Evolutionary conservation across 92 coral and sea anemone species (phyloP).

Genomic region (Umimayanthus chanpuru): DNA sequence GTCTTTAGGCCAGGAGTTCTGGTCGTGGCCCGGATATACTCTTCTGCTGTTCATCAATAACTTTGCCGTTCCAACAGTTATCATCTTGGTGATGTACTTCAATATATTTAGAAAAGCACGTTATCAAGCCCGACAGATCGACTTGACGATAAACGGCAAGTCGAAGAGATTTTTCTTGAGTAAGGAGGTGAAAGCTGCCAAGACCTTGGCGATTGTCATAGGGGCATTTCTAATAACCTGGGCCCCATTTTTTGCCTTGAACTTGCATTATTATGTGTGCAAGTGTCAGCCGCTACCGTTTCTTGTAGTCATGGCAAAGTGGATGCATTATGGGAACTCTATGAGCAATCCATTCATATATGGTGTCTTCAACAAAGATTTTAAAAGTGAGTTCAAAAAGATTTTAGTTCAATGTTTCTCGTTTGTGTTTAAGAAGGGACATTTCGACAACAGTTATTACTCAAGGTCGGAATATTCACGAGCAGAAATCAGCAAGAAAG

Average conservation of each 20-base stretch:
- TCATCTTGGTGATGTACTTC: conserved; percentile 81
- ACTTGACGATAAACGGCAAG: conserved; percentile 82
- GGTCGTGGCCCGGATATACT: conserved; percentile 64
- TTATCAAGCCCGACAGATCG: conserved; percentile 82
- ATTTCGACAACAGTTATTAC: not conserved
- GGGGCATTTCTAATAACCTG: conserved; percentile 93
- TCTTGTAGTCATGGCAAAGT: conserved; percentile 79
- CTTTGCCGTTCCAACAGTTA: conserved; percentile 76
- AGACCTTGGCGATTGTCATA: conserved; percentile 92
- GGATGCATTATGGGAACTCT: conserved; percentile 96
- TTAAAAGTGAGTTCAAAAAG: conserved; percentile 79
- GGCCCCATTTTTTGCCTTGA: conserved; percentile 95
- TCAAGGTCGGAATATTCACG: conserved; percentile 25
- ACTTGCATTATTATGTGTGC: conserved; percentile 70
- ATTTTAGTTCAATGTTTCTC: conserved; percentile 62
- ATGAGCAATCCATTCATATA: conserved; percentile 89
- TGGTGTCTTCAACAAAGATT: conserved; percentile 92
- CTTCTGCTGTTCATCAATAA: conserved; percentile 71
- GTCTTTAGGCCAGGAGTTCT: no score
- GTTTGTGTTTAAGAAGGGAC: conserved; percentile 8
- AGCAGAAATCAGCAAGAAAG: conserved; percentile 15
- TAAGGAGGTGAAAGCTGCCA: conserved; percentile 93
- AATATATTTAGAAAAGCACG: conserved; percentile 85
- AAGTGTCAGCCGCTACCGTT: conserved; percentile 63
- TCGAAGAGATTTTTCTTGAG: conserved; percentile 71